Base-by-base conservation (phyloP, 2,797 vertebrate genomes). In the Balearica regulorum region DNA sequence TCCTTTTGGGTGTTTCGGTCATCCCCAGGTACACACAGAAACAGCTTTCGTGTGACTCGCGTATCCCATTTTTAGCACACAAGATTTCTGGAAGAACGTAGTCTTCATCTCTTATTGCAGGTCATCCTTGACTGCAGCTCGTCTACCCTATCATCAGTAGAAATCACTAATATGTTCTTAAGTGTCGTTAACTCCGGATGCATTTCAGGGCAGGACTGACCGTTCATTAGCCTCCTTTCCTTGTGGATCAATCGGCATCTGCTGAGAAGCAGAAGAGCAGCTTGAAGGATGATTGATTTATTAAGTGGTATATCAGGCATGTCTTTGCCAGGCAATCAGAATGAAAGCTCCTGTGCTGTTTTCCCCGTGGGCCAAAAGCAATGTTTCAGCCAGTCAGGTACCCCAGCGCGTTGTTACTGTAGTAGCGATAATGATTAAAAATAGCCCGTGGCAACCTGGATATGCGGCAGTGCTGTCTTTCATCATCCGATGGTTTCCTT, bases 251-350 rank as follows among this genome's bases (percentile, higher is more conserved):
- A 55, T 93, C 85, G 77, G 48, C 48, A 53, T 94, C 77, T 73
- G 60, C 91, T 60, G 84, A 89, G 96, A 81, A 60, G 66, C 81
- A 89, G 51, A 49, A 83, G 66, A 93, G 92, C 86, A 97, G 54
- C 89, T 81, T 64, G 69, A 95, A 90, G 46, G 87, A 19, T 73
- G 66, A 92, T 91, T 92, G 91, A 90, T 97, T 93, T 92, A 92
- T 83, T 58, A 89, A 83, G 88, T 90, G 77, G 48, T 84, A 11
- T 66, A 29, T 55, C 39, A 51, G 69, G 48, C 55, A 69, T 33
- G 77, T 65, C 84, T 90, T 94, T 91, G 90, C 73, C 58, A 57
- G 83, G 35, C 48, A 54, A 53, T 89, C 48, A 46, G 73, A 62
- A 51, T n/a, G 62, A 80, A 90, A 76, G 54, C 44, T 83, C 78